These are phyloP conservation scores for Podarcis raffonei DNA, from an alignment of 2,113 vertebrate genomes.

Conservation along the genomic window DNA sequence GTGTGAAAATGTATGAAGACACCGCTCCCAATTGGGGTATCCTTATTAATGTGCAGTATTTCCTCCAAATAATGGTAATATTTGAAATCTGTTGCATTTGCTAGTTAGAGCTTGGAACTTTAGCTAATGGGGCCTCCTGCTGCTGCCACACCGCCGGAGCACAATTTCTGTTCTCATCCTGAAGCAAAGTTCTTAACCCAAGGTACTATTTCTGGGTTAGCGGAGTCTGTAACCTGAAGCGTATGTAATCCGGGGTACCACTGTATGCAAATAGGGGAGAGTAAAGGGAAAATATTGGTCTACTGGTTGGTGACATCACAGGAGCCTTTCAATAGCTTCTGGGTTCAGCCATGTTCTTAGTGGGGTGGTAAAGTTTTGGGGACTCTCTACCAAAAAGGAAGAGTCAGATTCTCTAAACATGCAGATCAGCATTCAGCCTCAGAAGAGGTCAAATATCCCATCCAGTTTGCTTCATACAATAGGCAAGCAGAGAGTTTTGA, in stretches of 20 bases:
- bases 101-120: background rate
- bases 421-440: background rate
- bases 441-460: background rate
- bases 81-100: background rate
- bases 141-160: too few species aligned
- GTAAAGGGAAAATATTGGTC: background rate
- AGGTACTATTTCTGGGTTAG: too few species aligned
- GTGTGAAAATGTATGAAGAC: background rate
- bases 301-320: background rate
- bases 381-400: background rate
- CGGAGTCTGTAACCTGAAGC: too few species aligned
- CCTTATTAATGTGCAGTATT: background rate
- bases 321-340: background rate
- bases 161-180: too few species aligned
- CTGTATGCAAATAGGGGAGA: background rate
- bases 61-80: background rate
- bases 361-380: background rate
- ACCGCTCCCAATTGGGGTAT: background rate
- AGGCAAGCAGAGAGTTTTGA: background rate
- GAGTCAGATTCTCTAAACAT: too few species aligned
- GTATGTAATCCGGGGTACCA: too few species aligned
- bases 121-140: too few species aligned
- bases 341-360: background rate
- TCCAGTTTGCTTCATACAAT: background rate
- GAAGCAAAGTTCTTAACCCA: too few species aligned